phyloP scores from a whole-genome alignment of 2,797 vertebrate genomes.

The Neosalanx taihuensis region DNA sequence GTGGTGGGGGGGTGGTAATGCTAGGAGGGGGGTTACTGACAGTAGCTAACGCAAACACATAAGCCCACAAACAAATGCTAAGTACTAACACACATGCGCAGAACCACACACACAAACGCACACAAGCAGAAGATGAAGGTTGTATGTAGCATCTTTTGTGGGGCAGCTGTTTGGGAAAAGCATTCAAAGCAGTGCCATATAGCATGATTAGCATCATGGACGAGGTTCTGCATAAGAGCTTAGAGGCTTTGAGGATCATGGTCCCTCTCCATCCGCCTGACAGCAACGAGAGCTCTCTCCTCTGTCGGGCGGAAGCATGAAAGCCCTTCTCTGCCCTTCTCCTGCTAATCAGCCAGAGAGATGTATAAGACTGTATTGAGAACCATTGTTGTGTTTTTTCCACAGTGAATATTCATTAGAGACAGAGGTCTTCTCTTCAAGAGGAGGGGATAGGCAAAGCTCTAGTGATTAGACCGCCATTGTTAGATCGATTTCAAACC shows the following conservation, averaged over 20 bases:
- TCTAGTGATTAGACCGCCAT: not conserved
- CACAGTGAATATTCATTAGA: constrained; percentile 11
- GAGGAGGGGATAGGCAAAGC: not conserved
- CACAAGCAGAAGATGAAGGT: constrained; percentile 31
- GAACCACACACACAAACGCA: constrained; percentile 9
- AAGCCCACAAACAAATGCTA: not conserved
- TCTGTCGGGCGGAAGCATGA: not conserved
- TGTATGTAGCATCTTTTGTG: constrained; percentile 33
- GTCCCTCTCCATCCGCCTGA: constrained; percentile 11
- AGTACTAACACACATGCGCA: not conserved
- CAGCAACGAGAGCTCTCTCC: constrained; percentile 10
- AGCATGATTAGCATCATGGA: constrained; percentile 39
- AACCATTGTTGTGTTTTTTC: constrained; percentile 9
- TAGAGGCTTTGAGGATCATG: constrained; percentile 18
- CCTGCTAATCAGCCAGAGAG: constrained; percentile 13
- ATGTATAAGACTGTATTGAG: constrained; percentile 11
- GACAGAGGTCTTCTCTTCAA: not conserved
- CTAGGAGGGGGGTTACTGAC: not conserved
- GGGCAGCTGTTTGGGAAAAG: constrained; percentile 48
- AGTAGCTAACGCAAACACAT: not conserved
- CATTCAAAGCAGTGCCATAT: constrained; percentile 31
- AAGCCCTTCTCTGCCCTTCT: constrained; percentile 16
- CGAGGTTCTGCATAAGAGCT: constrained; percentile 17
- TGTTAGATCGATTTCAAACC: no score
- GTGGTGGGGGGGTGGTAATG: no score